Evolutionary conservation across 2,888 invertebrate genomes (phyloP).

Genomic region (Deilephila porcellus): DNA sequence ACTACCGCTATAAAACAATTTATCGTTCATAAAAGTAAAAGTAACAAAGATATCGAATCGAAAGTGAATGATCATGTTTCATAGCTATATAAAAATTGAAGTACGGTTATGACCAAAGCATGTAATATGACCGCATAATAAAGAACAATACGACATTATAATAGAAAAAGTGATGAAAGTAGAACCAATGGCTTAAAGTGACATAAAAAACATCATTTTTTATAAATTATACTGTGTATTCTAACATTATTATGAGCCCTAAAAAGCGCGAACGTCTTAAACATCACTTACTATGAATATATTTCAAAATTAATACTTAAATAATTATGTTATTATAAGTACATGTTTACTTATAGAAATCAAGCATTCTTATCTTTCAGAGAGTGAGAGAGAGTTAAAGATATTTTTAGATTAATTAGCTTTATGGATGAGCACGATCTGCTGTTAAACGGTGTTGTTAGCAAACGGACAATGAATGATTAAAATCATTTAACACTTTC

Average conservation of each 20-base stretch:
- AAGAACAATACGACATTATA: not conserved
- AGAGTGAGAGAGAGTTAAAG: not conserved
- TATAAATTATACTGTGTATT: no score
- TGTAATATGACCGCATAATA: not conserved
- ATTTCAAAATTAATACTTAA: no score
- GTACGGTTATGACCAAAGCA: not conserved
- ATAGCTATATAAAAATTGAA: not conserved
- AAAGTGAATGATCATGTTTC: constrained; percentile 10
- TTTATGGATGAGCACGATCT: not conserved
- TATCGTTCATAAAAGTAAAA: not conserved
- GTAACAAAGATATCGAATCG: not conserved
- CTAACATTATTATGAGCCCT: no score
- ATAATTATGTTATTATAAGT: no score
- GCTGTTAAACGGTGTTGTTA: not conserved
- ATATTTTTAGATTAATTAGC: not conserved
- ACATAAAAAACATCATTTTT: not conserved
- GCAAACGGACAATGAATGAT: not conserved
- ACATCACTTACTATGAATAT: no score
- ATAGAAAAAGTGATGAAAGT: not conserved
- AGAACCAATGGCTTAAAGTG: not conserved
- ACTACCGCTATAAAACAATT: not conserved
- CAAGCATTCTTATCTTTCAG: not conserved
- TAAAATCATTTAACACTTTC: not conserved
- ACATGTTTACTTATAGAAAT: not conserved
- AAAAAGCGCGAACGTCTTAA: no score